A percentile compares a stretch with the other conserved stretches of the same genome.
These are phyloP conservation scores for Caenorhabditis sp. DNA, from an alignment of 2,888 invertebrate genomes.

Conservation along the genomic window DNA sequence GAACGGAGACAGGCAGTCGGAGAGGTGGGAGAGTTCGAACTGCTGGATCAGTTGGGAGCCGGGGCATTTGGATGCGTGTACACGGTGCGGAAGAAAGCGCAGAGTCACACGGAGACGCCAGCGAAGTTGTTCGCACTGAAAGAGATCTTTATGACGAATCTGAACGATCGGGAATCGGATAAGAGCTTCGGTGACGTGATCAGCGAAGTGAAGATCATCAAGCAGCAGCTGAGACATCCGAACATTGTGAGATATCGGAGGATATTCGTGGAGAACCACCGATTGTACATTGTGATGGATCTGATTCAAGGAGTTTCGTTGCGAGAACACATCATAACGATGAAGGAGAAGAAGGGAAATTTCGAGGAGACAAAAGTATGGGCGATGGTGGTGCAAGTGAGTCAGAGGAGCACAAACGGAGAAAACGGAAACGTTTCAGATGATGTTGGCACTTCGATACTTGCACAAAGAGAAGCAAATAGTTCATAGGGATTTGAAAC, in stretches of 20 bases:
- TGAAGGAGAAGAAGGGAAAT: slow-evolving; percentile 80
- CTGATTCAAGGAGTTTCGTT: slow-evolving; percentile 81
- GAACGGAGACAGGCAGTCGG: slow-evolving; percentile 62
- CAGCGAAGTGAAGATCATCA: slow-evolving; percentile 81
- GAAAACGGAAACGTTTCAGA: slow-evolving; percentile 63
- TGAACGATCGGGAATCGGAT: slow-evolving; percentile 68
- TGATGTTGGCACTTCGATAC: slow-evolving; percentile 80
- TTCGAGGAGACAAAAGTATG: slow-evolving; percentile 80
- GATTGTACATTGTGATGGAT: slow-evolving; percentile 81
- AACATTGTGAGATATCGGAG: slow-evolving; percentile 81
- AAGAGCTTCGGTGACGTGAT: slow-evolving; percentile 80
- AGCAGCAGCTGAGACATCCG: slow-evolving; percentile 80
- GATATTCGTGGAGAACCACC: slow-evolving; percentile 80
- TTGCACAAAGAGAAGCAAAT: slow-evolving; percentile 81
- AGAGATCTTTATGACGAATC: slow-evolving; percentile 77
- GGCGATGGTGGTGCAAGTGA: slow-evolving; percentile 80
- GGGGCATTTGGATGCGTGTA: slow-evolving; percentile 82
- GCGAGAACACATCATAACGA: slow-evolving; percentile 80
- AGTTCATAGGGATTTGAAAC: slow-evolving; percentile 71
- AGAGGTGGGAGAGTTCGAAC: slow-evolving; percentile 80
- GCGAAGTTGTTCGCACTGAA: slow-evolving; percentile 79
- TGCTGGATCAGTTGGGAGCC: slow-evolving; percentile 80
- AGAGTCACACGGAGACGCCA: slow-evolving; percentile 40
- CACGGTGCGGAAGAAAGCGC: slow-evolving; percentile 80
- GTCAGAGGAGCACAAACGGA: too few species aligned